Percentiles rank a stretch among this genome's conserved stretches.
Evolutionary conservation across 1,140 invertebrate genomes (phyloP).

Genomic region (Bombyx mandarina): DNA sequence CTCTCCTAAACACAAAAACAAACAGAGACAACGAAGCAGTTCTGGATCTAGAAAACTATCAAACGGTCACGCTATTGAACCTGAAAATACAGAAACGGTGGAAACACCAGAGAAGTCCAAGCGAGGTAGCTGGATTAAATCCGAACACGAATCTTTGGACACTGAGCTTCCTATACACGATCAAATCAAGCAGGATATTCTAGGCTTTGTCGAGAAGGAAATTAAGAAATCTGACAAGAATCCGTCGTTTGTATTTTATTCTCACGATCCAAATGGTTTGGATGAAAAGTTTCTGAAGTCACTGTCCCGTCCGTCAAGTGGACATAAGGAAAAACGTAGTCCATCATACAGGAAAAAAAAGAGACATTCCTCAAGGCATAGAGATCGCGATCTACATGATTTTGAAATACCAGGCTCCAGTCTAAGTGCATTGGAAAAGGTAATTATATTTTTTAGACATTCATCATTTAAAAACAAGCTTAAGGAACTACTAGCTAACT

Average conservation of each 20-base stretch:
- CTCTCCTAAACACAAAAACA: conserved; percentile 47
- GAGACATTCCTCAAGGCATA: conserved; percentile 61
- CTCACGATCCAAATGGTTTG: conserved; percentile 62
- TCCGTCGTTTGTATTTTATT: conserved; percentile 65
- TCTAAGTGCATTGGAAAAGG: conserved; percentile 67
- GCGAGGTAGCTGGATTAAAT: conserved; percentile 61
- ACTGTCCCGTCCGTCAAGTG: conserved; percentile 56
- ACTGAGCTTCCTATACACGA: conserved; percentile 69
- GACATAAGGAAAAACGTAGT: conserved; percentile 64
- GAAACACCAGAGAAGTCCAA: conserved; percentile 21
- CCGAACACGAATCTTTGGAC: conserved; percentile 69
- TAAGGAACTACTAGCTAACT: background rate
- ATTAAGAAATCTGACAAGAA: conserved; percentile 70
- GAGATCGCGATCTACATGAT: conserved; percentile 61
- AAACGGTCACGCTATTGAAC: conserved; percentile 40
- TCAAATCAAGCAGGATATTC: conserved; percentile 73
- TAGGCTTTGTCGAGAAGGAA: conserved; percentile 74
- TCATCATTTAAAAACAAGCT: background rate
- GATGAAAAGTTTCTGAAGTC: conserved; percentile 63
- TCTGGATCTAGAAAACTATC: conserved; percentile 54
- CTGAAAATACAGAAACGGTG: conserved; percentile 19
- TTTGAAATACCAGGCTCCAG: conserved; percentile 69
- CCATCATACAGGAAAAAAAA: conserved; percentile 68
- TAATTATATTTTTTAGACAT: conserved; percentile 12
- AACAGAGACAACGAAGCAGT: conserved; percentile 33